Evolutionary conservation across 1,140 invertebrate genomes (phyloP).

Genomic region (Trichoplusia ni): DNA sequence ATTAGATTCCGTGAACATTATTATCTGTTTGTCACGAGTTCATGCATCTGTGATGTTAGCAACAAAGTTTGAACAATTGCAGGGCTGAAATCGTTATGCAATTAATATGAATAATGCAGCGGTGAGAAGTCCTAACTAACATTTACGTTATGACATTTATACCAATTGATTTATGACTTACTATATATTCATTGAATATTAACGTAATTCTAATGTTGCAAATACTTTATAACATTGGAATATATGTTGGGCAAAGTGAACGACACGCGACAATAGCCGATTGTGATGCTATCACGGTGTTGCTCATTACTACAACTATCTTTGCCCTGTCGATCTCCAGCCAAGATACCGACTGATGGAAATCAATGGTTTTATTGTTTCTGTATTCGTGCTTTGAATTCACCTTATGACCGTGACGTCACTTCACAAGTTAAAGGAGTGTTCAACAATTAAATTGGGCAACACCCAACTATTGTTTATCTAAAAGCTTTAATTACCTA

Average conservation of each 20-base stretch:
- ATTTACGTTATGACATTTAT: neutral
- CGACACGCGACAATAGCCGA: constrained; percentile 55
- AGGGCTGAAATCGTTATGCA: too few relatives aligned
- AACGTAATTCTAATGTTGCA: neutral
- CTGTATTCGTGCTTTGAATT: constrained; percentile 57
- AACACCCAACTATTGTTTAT: constrained; percentile 23
- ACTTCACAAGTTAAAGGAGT: constrained; percentile 28
- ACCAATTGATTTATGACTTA: constrained; percentile 2
- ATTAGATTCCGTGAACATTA: neutral
- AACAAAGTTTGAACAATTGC: neutral
- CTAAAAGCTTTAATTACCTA: neutral
- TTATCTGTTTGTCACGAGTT: neutral
- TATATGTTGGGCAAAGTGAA: constrained; percentile 34
- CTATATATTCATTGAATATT: too few relatives aligned
- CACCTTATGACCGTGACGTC: constrained; percentile 44
- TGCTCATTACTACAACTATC: constrained; percentile 51
- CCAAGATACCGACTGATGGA: constrained; percentile 48
- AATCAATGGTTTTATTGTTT: constrained; percentile 60
- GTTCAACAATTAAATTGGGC: constrained; percentile 28
- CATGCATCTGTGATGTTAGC: neutral
- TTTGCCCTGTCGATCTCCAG: constrained; percentile 42
- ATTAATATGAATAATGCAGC: too few relatives aligned
- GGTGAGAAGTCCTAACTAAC: too few relatives aligned
- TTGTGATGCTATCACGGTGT: constrained; percentile 53
- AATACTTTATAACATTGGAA: neutral